Evolutionary conservation across 2,888 invertebrate genomes (phyloP).

Genomic region (Boloria euphrosyne): DNA sequence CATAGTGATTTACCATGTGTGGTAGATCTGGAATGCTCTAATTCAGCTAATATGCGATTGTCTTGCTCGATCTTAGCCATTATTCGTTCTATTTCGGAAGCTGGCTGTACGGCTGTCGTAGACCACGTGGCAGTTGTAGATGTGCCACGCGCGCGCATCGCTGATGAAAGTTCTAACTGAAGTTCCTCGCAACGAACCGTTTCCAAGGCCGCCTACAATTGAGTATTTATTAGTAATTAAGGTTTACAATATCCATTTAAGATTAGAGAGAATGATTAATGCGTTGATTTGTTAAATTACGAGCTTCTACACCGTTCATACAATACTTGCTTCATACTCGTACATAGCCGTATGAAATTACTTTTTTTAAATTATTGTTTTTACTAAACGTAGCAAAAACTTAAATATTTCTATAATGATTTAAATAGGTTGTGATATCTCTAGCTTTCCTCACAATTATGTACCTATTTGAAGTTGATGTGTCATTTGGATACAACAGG

Average conservation of each 20-base stretch:
- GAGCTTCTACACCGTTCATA: not conserved
- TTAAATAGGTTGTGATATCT: not conserved
- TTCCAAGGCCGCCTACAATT: conserved; percentile 83
- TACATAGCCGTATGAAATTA: not conserved
- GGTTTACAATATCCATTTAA: not conserved
- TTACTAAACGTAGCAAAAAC: conserved; percentile 6
- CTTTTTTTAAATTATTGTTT: not conserved
- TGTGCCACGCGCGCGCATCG: conserved; percentile 79
- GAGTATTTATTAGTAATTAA: not conserved
- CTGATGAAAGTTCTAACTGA: conserved; percentile 91
- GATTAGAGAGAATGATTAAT: not conserved
- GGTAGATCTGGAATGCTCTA: conserved; percentile 91
- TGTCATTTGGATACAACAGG: not conserved
- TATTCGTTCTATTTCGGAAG: conserved; percentile 94
- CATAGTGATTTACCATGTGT: conserved; percentile 78
- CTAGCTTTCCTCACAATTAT: conserved; percentile 11
- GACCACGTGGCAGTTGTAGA: conserved; percentile 67
- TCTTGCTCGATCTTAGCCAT: conserved; percentile 97
- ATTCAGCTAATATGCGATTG: conserved; percentile 93
- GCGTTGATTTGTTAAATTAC: not conserved
- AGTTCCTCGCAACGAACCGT: conserved; percentile 93
- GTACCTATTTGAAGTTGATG: not conserved
- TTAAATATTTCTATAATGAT: conserved; percentile 1
- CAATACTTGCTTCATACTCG: not conserved
- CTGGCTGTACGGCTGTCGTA: conserved; percentile 72